Conservation (phyloP, 35 echinoderm and acorn worm species). For the Ptychodera flava region DNA sequence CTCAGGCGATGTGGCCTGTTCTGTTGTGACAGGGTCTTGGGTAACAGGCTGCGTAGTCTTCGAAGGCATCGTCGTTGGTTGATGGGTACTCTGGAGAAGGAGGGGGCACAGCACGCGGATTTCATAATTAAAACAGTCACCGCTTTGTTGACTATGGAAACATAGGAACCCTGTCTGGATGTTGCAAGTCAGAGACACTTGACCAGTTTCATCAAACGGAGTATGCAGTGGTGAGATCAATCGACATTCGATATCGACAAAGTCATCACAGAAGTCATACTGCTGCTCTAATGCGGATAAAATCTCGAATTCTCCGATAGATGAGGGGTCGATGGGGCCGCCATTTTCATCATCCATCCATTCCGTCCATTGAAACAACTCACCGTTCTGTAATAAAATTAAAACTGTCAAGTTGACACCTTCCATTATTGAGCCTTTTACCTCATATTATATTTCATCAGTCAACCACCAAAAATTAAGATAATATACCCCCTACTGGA, state of each 20-base stretch:
- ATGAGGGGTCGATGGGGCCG: background rate
- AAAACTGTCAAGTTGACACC: too few species aligned
- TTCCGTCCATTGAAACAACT: background rate
- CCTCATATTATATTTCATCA: too few species aligned
- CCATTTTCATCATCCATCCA: constrained; percentile 25
- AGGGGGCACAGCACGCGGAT: background rate
- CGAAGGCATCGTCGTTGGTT: too few species aligned
- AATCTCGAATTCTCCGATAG: constrained; percentile 21
- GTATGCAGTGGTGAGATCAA: background rate
- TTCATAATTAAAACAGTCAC: background rate
- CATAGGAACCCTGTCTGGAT: background rate
- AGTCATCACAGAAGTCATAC: constrained; percentile 7
- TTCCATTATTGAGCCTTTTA: too few species aligned
- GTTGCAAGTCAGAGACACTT: background rate
- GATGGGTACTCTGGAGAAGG: too few species aligned
- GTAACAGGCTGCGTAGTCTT: too few species aligned
- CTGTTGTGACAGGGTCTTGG: too few species aligned
- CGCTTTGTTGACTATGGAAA: background rate
- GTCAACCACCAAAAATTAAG: too few species aligned
- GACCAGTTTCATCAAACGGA: background rate
- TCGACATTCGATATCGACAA: constrained; percentile 8
- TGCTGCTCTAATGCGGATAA: background rate
- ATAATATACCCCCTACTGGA: too few species aligned
- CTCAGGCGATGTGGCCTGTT: too few species aligned
- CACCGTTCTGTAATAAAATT: too few species aligned